Evolutionary conservation across 2,113 vertebrate genomes (phyloP).

Genomic region (Hippocampus barbouri): DNA sequence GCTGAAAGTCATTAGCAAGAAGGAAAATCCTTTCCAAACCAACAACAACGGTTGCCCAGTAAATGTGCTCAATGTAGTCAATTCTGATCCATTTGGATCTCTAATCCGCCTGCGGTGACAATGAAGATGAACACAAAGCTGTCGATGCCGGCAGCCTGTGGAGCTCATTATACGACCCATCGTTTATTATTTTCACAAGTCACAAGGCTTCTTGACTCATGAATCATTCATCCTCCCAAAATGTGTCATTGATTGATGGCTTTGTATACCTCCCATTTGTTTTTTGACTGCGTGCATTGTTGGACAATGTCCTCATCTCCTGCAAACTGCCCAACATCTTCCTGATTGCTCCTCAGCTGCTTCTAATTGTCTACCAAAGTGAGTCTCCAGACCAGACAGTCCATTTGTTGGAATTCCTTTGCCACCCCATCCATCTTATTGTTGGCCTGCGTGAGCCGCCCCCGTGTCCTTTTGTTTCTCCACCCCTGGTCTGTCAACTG

Average conservation of each 20-base stretch:
- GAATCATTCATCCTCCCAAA: conserved; percentile 4
- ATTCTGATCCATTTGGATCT: not conserved
- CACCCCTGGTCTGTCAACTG: not conserved
- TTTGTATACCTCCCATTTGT: conserved; percentile 2
- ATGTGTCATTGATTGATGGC: not conserved
- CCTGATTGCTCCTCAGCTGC: conserved; percentile 33
- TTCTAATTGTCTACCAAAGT: conserved; percentile 38
- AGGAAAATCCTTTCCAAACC: not conserved
- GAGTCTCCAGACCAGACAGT: conserved; percentile 25
- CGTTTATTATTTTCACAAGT: not conserved
- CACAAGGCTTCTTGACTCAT: not conserved
- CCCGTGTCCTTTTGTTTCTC: conserved; percentile 3
- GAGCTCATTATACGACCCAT: not conserved
- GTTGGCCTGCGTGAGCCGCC: conserved; percentile 13
- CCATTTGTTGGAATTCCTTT: conserved; percentile 29
- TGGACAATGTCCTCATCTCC: conserved; percentile 5
- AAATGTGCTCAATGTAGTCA: not conserved
- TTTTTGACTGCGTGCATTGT: not conserved
- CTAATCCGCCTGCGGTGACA: not conserved
- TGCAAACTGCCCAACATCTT: conserved; percentile 23
- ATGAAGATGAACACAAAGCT: not conserved
- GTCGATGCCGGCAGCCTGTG: not conserved
- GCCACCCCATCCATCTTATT: conserved; percentile 19
- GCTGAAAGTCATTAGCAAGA: not conserved
- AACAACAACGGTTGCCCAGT: not conserved